Base-by-base conservation (phyloP, 2,797 vertebrate genomes). In the Microctenopoma stevenorrisi region DNA sequence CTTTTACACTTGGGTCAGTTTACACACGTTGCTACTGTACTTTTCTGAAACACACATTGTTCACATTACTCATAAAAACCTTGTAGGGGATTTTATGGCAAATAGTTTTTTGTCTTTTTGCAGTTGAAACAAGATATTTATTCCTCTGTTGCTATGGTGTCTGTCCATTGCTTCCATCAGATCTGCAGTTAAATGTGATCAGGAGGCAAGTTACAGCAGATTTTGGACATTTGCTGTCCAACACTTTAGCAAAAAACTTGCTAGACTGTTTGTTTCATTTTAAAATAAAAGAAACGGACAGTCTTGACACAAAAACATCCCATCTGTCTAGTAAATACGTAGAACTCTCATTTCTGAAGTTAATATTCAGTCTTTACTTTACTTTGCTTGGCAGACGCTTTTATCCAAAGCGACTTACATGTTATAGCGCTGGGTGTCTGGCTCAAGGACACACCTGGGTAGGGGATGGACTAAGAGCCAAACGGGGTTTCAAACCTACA, bases 91-190 rank as follows among this genome's bases (percentile, higher is more conserved):
- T 68, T 62, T 28, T 50, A 5, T 46, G 30, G 4, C 35, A 22
- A 2, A 54, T 13, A 12, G 9, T 22, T 43, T 2, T 18, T 28
- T 37, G 4, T 6, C 28, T 30, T 6, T 30, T 30, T 30, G 22
- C 22, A 22, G 22, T 22, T 22, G 22, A 22, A 22, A 22, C 22
- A 22, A 22, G 22, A 30, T 30, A 30, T 6, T 6, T 30, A 4
- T 30, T 54, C 12, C 4, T 35, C 56, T 54, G 54, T 54, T 78
- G 37, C 53, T 53, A 58, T 48, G 53, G 42, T 33, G 58, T 57
- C 51, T 52, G 12, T 48, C 11, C 14, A 44, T 40, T 48, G 11
- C 18, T 63, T 14, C 25, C 30, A 47, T 44, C 33, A 40, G 33
- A 30, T 3, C 7, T 13, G 6, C 22, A 30, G 4, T 53, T 22